Percentiles rank a stretch among this genome's conserved stretches.
Evolutionary conservation across 1,140 invertebrate species (phyloP).

Genomic region (Pogonus chalceus): DNA sequence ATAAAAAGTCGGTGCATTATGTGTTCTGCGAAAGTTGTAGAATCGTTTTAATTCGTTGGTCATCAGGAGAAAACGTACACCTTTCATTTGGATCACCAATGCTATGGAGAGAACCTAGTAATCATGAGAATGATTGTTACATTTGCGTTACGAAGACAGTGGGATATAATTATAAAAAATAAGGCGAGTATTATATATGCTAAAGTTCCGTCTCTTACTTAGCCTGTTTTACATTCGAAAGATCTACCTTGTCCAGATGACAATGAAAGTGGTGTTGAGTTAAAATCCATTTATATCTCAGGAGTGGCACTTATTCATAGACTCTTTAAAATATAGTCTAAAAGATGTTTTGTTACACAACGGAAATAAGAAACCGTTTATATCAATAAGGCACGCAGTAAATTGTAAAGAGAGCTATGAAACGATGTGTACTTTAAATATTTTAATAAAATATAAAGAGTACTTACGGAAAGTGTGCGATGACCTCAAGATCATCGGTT

Average conservation of each 20-base stretch:
- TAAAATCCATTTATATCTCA: background rate
- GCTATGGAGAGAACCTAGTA: background rate
- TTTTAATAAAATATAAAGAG: background rate
- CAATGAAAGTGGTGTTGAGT: background rate
- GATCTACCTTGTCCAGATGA: background rate
- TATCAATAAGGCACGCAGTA: slow-evolving; percentile 13
- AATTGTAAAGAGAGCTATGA: slow-evolving; percentile 10
- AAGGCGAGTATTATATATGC: background rate
- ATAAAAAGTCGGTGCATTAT: too few species aligned
- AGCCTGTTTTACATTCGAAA: background rate
- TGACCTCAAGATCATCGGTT: background rate
- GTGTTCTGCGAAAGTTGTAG: too few species aligned
- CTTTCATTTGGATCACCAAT: background rate
- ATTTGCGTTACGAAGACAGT: background rate
- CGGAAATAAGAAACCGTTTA: slow-evolving; percentile 11
- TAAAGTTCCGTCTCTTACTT: background rate
- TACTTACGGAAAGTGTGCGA: background rate
- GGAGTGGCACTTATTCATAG: slow-evolving; percentile 15
- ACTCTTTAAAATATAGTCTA: slow-evolving; percentile 14
- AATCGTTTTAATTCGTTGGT: too few species aligned
- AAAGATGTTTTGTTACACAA: slow-evolving; percentile 13
- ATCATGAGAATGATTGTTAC: background rate
- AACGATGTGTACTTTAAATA: background rate
- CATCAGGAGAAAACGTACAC: background rate
- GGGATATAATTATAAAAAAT: background rate